These are phyloP conservation scores for Mastomys natalensis DNA, from an alignment of 2,113 vertebrate species.

Conservation along the genomic window DNA sequence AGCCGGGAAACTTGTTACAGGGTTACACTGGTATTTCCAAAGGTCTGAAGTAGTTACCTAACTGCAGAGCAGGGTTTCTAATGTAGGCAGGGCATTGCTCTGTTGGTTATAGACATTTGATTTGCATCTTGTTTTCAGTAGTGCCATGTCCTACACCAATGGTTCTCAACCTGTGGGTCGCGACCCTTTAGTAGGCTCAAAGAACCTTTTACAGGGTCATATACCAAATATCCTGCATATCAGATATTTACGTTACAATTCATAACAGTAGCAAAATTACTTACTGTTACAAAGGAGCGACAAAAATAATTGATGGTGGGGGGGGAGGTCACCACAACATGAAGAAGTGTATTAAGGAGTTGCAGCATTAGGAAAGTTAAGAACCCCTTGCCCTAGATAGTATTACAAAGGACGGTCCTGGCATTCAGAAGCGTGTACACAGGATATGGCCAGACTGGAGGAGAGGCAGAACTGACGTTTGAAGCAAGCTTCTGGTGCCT, in stretches of 20 bases:
- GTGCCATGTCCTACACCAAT: neutral
- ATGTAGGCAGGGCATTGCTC: neutral
- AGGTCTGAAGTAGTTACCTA: conserved; percentile 14
- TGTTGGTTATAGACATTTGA: neutral
- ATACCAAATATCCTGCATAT: neutral
- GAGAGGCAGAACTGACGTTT: neutral
- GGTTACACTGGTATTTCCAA: conserved; percentile 1
- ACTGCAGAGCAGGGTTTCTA: neutral
- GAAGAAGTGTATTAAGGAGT: neutral
- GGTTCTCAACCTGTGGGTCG: neutral
- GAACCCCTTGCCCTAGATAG: neutral
- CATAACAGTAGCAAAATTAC: neutral
- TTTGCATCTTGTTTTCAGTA: conserved; percentile 29
- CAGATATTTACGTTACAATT: neutral
- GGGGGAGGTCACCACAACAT: neutral
- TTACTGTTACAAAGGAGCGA: neutral
- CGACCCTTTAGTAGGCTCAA: neutral
- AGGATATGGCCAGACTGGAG: neutral
- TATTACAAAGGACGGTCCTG: conserved; percentile 3
- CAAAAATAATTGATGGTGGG: neutral
- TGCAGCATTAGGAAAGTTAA: neutral
- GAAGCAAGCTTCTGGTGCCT: neutral
- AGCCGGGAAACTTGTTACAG: neutral
- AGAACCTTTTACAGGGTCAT: neutral
- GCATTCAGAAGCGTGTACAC: neutral